Base-by-base conservation (phyloP, 1,140 invertebrate genomes). In the Drosophila parvula region DNA sequence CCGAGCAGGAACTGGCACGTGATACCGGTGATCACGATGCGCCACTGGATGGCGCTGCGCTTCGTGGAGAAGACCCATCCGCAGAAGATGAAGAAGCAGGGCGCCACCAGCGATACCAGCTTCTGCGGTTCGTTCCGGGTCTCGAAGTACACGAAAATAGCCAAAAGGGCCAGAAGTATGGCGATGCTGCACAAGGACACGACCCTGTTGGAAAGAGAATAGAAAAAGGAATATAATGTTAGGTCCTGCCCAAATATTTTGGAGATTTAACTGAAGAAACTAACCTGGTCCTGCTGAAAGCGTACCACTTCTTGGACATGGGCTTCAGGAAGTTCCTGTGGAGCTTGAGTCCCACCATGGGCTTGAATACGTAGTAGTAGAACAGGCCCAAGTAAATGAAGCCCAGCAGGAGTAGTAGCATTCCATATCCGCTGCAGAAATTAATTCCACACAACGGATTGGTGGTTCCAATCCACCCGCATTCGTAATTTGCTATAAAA, bases 1-100 rank as follows among this genome's bases (percentile, higher is more conserved):
- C 97, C 98, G 65, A 99, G 95, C 1, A 95, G 48, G 82, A 99
- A 97, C 93, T 99, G 98, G 9, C 98, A 91, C 0, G 95, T 93
- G 4, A 98, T 90, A 0, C 98, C 98, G 89, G 95, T 96, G 14
- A 96, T 81, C 0, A 99, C 96, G 2, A 95, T 95, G 18, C 94
- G 93, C 97, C 97, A 98, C 41, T 94, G 93, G 3, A 97, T 93
- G 94, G 93, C 90, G 34, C 90, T 83, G 9, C 94, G 95, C 79
- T 95, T 91, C 65, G 94, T 93, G 32, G 95, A 95, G 81, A 95
- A 94, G 18, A 95, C 41, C 88, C 92, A 94, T 32, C 94, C 94
- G 8, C 93, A 79, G 4, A 85, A 27, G 14, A 94, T 75, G 12
- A 96, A 93, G 9, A 93, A 81, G n/a, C 93, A 55, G 0, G 96